Base-by-base conservation (phyloP, 23 tunicate species). In the Halocynthia roretzi region DNA sequence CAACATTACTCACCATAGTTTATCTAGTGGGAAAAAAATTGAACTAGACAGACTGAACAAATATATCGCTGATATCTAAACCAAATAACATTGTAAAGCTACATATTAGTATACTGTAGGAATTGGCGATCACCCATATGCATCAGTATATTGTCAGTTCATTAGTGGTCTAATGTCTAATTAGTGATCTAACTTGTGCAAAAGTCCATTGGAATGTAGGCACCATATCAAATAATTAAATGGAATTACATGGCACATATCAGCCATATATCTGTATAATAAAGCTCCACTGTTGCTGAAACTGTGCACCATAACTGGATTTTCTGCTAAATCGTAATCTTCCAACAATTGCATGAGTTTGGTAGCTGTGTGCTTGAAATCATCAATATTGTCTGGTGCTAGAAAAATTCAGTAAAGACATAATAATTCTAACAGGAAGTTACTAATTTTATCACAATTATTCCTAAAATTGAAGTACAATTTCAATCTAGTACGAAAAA, bases 271-370 rank as follows among this genome's bases (percentile, higher is more conserved):
- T 51, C 81, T 52, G 65, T 92, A 92, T 15, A 92, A 52, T 14
- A 82, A 82, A 54, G 68, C 82, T 31, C 98, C 98, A 48, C 98
- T 92, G 82, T 92, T 92, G 73, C 98, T 92, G 72, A 92, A 92
- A 65, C 65, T 53, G 58, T 92, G 98, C 9, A 92, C 72, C 19
- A 85, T 73, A 7, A 92, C 86, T 19, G 98, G 98, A 60, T 82
- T 76, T 40, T 78, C 80, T 9, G 51, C 23, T 9, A 92, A 72
- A 61, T 86, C 98, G 79, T 92, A 92, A 83, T 92, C 98, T 22
- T 92, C 92, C 54, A 92, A 80, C 19, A 92, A 70, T 53, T 78
- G 87, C 17, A 80, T 71, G 8, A 92, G 80, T 86, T 92, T 92
- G 8, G 55, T 22, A 5, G 98, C 78, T 9, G 92, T 80, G n/a